Base-by-base conservation (phyloP, 2,113 vertebrate genomes). In the Leptosomus discolor region DNA sequence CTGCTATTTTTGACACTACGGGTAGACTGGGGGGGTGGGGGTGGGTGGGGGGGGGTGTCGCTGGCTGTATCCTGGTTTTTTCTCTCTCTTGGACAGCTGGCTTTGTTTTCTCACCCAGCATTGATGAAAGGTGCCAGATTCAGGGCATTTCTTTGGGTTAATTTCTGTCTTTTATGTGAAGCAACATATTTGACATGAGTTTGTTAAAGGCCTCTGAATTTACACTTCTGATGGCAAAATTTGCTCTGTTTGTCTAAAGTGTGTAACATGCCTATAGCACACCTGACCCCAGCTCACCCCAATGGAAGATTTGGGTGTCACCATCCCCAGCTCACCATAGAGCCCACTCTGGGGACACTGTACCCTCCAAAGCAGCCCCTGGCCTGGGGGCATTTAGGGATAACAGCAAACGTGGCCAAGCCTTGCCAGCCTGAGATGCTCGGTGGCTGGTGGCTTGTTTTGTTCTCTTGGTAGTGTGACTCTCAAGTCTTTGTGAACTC, bases 61-160 rank as follows among this genome's bases (percentile, higher is more conserved):
- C 41, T 20, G 53, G 34, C 85, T 22, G 26, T 27, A 30, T 26
- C 46, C 69, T 12, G 61, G 30, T 9, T 83, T 43, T 85, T 51
- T n/a, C 64, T 61, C 70, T 29, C 65, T 56, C 43, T 27, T 36
- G 53, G 92, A 83, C 94, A 95, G 94, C 96, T 91, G 96, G 61
- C 53, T 83, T 68, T 36, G 71, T 86, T 89, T 94, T 73, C 90
- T 80, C 84, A 76, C 84, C 82, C 85, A 51, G 76, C 63, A 67
- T 83, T 91, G 26, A 12, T 27, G 71, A 54, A 80, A 94, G 88
- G 80, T 79, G 94, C 85, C 94, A 69, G 67, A 91, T 83, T 83
- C 80, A 41, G 85, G 54, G 58, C 57, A 88, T 80, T 80, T 65
- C 68, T 89, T 83, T 22, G 80, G 90, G 90, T 53, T 30, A 6